Conservation (phyloP, 35 echinoderm and acorn worm species). For the Heliocidaris erythrogramma region DNA sequence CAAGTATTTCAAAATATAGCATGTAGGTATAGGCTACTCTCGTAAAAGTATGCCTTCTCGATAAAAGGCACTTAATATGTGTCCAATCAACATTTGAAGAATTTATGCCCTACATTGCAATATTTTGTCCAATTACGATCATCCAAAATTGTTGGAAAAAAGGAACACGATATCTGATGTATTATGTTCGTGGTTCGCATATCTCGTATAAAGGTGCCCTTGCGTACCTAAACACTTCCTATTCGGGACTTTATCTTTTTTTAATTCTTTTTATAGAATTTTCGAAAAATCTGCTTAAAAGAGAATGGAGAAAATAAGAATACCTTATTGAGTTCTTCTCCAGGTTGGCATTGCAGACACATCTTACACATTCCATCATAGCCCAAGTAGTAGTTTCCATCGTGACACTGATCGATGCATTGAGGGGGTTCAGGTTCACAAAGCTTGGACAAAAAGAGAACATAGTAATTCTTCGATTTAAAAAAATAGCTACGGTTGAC, state of each 20-base stretch:
- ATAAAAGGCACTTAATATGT: not conserved
- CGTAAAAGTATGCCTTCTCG: not conserved
- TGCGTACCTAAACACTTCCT: too few relatives aligned
- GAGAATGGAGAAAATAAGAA: not conserved
- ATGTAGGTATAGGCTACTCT: too few relatives aligned
- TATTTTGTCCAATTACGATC: too few relatives aligned
- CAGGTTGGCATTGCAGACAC: not conserved
- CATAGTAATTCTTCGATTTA: not conserved
- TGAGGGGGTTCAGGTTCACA: not conserved
- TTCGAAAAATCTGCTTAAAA: too few relatives aligned
- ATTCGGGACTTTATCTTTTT: too few relatives aligned
- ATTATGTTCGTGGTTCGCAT: too few relatives aligned
- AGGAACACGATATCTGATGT: too few relatives aligned
- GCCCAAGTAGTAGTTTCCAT: not conserved
- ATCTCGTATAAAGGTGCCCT: too few relatives aligned
- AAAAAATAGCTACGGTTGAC: not conserved
- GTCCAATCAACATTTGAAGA: too few relatives aligned
- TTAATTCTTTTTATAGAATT: too few relatives aligned
- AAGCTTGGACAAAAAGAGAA: not conserved
- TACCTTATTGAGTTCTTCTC: slow-evolving; percentile 39
- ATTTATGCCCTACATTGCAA: too few relatives aligned
- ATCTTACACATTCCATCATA: slow-evolving; percentile 13
- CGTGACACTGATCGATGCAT: not conserved
- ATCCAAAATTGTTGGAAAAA: too few relatives aligned
- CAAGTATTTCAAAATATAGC: not conserved